Conservation (phyloP, 1,140 invertebrate genomes). For the Drosophila repleta region DNA sequence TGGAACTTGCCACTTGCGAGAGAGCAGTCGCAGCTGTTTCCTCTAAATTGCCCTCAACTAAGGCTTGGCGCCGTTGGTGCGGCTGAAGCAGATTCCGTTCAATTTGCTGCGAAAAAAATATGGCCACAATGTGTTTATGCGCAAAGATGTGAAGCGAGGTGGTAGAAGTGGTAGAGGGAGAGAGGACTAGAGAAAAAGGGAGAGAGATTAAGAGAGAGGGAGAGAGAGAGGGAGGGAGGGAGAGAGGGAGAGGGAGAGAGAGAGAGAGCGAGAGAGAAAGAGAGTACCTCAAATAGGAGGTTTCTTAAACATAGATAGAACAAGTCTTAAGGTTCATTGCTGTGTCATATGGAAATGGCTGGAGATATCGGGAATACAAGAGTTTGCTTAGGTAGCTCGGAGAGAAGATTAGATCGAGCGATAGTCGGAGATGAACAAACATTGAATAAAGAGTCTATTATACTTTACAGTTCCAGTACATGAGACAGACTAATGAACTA, state of each 20-base stretch:
- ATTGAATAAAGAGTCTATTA: no score
- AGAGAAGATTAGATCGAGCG: no score
- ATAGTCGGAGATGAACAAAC: no score
- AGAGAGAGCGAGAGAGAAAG: not conserved
- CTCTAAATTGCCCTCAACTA: conserved; percentile 68
- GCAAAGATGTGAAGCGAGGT: conserved; percentile 62
- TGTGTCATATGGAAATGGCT: no score
- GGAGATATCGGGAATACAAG: no score
- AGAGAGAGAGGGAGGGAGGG: not conserved
- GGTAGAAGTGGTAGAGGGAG: not conserved
- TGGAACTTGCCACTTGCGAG: conserved; percentile 49
- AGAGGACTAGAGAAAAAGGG: no score
- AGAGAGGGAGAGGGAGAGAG: not conserved
- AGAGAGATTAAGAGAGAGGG: not conserved
- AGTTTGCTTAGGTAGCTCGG: no score
- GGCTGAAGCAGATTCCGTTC: conserved; percentile 42
- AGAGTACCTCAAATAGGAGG: no score
- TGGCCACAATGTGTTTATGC: conserved; percentile 73
- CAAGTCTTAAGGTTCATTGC: no score
- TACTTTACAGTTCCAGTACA: no score
- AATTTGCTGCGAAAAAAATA: conserved; percentile 74
- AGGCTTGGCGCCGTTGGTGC: conserved; percentile 27
- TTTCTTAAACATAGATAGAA: no score
- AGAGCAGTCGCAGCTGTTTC: conserved; percentile 62
- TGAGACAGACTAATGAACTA: no score